Conservation (phyloP, 2,797 vertebrate genomes). For the Enteromius radiatus region DNA sequence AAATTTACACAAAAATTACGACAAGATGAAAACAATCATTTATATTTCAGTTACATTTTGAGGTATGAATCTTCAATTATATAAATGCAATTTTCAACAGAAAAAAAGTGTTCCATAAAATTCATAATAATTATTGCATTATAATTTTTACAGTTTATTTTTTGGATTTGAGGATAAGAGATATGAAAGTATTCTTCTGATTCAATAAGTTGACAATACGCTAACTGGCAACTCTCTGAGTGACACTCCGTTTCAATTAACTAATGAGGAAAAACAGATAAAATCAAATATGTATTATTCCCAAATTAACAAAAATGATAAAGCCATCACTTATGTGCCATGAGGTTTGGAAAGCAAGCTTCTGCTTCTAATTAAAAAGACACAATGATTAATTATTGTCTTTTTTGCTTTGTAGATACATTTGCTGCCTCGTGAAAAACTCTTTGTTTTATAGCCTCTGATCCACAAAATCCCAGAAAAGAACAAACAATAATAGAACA, state of each 20-base stretch:
- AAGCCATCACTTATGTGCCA: constrained; percentile 5
- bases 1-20: background rate
- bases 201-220: constrained; percentile 1
- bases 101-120: constrained; percentile 3
- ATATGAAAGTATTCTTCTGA: background rate
- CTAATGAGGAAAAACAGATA: constrained; percentile 9
- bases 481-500: background rate
- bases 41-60: constrained; percentile 3
- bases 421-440: background rate
- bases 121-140: background rate
- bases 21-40: background rate
- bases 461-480: constrained; percentile 6
- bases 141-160: background rate
- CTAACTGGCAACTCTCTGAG: background rate
- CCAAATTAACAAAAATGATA: constrained; percentile 24
- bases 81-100: background rate
- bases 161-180: constrained; percentile 13
- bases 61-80: constrained; percentile 1
- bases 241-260: constrained; percentile 1
- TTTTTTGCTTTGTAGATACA: constrained; percentile 27
- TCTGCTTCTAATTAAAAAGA: constrained; percentile 46
- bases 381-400: constrained; percentile 39
- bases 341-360: background rate
- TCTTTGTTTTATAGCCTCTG: constrained; percentile 24
- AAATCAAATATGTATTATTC: constrained; percentile 31